A percentile compares a stretch with the other conserved stretches of the same genome.
Conservation (phyloP, 2,888 invertebrate species). For the Cerceris rybyensis region DNA sequence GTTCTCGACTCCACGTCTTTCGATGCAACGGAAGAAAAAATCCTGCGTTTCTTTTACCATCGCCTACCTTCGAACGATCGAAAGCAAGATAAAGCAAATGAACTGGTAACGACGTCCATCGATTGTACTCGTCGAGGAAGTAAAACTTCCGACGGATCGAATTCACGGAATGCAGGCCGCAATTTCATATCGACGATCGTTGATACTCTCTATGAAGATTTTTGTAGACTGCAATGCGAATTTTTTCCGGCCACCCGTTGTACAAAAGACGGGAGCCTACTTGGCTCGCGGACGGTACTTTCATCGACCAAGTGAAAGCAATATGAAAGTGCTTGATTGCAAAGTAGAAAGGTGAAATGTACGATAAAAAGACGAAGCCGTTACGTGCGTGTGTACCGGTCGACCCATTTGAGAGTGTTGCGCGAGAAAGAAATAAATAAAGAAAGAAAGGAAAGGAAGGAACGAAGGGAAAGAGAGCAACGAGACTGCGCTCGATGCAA, state of each 20-base stretch:
- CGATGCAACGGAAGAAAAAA: too few species aligned
- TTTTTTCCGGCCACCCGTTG: constrained; percentile 49
- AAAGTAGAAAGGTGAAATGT: constrained; percentile 82
- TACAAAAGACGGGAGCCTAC: constrained; percentile 74
- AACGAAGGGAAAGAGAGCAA: constrained; percentile 18
- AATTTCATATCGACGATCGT: not conserved
- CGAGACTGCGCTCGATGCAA: not conserved
- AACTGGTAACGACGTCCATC: too few species aligned
- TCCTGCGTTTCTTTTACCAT: too few species aligned
- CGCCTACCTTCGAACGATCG: too few species aligned
- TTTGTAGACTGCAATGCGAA: not conserved
- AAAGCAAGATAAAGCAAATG: too few species aligned
- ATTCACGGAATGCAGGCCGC: too few species aligned
- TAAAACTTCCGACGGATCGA: too few species aligned
- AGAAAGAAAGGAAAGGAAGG: constrained; percentile 25
- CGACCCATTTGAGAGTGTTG: constrained; percentile 76
- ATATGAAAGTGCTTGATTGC: constrained; percentile 82
- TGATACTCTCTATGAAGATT: too few species aligned
- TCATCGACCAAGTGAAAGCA: constrained; percentile 82
- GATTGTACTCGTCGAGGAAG: too few species aligned
- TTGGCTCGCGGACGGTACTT: constrained; percentile 78
- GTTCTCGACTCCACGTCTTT: too few species aligned
- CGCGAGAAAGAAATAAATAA: constrained; percentile 24
- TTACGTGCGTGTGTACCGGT: constrained; percentile 76
- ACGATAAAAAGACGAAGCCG: constrained; percentile 80